phyloP scores from a whole-genome alignment of 2,797 vertebrate genomes.

The Esox lucius region DNA sequence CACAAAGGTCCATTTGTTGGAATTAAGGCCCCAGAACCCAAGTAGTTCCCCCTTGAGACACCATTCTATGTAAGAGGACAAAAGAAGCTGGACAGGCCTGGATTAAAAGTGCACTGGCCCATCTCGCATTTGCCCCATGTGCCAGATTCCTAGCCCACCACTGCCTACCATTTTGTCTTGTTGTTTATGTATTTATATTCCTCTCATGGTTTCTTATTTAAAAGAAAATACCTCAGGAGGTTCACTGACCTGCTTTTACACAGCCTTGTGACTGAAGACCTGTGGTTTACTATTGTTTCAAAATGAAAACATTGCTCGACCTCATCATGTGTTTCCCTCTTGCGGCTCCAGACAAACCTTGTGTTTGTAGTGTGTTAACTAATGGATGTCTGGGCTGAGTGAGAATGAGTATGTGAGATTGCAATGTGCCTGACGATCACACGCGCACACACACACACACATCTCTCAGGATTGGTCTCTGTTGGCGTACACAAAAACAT shows the following conservation, averaged over 20 bases:
- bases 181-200: slow-evolving; percentile 18
- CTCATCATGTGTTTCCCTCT: slow-evolving; percentile 49
- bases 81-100: too few species aligned
- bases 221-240: slow-evolving; percentile 36
- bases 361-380: slow-evolving; percentile 43
- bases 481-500: slow-evolving; percentile 8
- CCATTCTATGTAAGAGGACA: too few species aligned
- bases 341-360: slow-evolving; percentile 45
- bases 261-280: slow-evolving; percentile 17
- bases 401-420: slow-evolving; percentile 23
- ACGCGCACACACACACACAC: slow-evolving; percentile 18
- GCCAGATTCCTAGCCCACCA: too few species aligned
- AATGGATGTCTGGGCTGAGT: slow-evolving; percentile 18
- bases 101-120: too few species aligned
- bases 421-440: slow-evolving; percentile 40
- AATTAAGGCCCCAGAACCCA: too few species aligned
- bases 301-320: slow-evolving; percentile 49
- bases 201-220: slow-evolving; percentile 34
- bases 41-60: too few species aligned
- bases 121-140: too few species aligned
- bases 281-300: slow-evolving; percentile 58
- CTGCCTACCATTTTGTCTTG: slow-evolving; percentile 12
- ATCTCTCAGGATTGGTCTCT: slow-evolving; percentile 40
- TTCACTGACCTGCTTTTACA: slow-evolving; percentile 39
- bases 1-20: too few species aligned